These are phyloP conservation scores for Kryptolebias ocellatus DNA, from an alignment of 2,797 vertebrate species.

Conservation along the genomic window DNA sequence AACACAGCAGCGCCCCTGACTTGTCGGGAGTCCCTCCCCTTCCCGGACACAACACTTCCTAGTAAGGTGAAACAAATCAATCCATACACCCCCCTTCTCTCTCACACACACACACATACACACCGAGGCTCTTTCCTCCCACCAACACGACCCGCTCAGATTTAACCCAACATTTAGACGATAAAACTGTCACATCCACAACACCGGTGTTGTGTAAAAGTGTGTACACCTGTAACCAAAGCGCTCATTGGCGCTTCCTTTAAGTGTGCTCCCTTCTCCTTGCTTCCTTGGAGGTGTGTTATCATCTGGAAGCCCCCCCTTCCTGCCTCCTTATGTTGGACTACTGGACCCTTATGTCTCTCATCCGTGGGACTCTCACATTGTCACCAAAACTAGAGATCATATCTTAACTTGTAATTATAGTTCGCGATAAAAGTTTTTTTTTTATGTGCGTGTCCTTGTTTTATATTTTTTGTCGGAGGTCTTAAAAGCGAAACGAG, in stretches of 20 bases:
- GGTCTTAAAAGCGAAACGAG: conserved; percentile 51
- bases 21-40: conserved; percentile 89
- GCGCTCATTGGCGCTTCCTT: not conserved
- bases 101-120: not conserved
- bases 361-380: conserved; percentile 30
- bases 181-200: not conserved
- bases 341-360: conserved; percentile 12
- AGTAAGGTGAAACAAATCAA: conserved; percentile 96
- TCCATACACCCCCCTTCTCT: conserved; percentile 65
- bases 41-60: conserved; percentile 94
- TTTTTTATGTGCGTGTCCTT: not conserved
- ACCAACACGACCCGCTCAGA: too few species aligned
- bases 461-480: conserved; percentile 77
- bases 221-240: conserved; percentile 61
- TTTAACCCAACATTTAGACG: conserved; percentile 1
- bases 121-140: too few species aligned
- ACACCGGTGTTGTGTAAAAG: not conserved
- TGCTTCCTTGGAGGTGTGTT: not conserved
- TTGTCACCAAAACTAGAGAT: conserved; percentile 18
- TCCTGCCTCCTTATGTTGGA: not conserved
- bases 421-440: conserved; percentile 9
- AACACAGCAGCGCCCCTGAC: conserved; percentile 60
- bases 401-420: conserved; percentile 25
- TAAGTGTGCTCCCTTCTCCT: conserved; percentile 1
- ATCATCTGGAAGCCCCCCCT: not conserved